phyloP scores from a whole-genome alignment of 30 jellyfish, hydroid and myxozoan species.

The Aurelia sp. region DNA sequence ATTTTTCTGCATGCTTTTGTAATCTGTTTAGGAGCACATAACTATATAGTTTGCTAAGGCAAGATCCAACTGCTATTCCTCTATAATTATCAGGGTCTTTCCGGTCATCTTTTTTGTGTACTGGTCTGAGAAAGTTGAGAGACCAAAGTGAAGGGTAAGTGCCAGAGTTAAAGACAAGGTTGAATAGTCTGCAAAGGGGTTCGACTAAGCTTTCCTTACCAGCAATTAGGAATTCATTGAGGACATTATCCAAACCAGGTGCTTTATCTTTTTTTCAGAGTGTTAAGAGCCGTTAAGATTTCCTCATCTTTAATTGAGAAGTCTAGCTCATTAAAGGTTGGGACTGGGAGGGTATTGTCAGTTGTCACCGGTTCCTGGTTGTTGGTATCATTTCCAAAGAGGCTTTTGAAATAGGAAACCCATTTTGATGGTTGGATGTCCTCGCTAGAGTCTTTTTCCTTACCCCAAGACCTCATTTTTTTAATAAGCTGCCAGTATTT shows the following conservation, averaged over 20 bases:
- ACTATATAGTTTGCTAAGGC: conserved; percentile 26
- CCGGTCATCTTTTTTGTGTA: background rate
- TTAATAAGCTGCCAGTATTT: background rate
- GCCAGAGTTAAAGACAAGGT: conserved; percentile 4
- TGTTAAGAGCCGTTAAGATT: background rate
- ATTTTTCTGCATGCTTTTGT: background rate
- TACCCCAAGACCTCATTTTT: background rate
- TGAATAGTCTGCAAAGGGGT: background rate
- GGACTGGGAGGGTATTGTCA: background rate
- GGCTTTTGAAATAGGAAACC: conserved; percentile 1
- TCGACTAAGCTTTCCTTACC: background rate
- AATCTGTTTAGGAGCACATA: background rate
- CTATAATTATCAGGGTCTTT: conserved; percentile 17
- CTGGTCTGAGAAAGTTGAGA: conserved; percentile 6
- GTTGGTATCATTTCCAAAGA: background rate
- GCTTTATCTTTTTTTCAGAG: background rate
- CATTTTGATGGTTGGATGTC: conserved; percentile 21
- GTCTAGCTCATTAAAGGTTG: conserved; percentile 17
- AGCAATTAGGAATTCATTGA: conserved; percentile 16
- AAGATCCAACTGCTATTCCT: conserved; percentile 25
- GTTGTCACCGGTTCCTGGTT: background rate
- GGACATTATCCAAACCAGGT: conserved; percentile 27
- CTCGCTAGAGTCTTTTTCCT: background rate
- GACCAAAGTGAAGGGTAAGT: conserved; percentile 29
- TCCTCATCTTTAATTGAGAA: conserved; percentile 5